Evolutionary conservation across 2,888 invertebrate species (phyloP), one percentile per base, ranked within the genome.

Genomic region (Baccha elongata): DNA sequence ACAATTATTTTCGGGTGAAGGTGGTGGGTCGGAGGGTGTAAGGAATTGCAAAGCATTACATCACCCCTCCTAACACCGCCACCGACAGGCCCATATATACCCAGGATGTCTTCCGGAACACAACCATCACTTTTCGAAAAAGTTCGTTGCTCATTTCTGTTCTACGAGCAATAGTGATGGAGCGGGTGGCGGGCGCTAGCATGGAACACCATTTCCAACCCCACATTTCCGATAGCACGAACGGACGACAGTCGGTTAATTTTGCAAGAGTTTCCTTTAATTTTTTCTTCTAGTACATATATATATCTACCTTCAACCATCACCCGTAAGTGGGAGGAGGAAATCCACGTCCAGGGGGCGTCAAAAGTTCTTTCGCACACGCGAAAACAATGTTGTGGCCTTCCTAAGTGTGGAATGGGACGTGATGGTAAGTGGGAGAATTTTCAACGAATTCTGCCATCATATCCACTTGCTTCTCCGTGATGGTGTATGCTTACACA

Each of bases 241-340:
- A 83, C 72, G 78, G 71, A 68, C 83, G 83, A 73, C 72, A 83
- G 72, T 83, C 83, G 78, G 78, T 83, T 83, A 83, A 83, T 83
- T 83, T 83, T 83, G 78, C 83, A 73, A 83, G 72, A 68, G 83
- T 78, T 73, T 83, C 81, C 76, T 83, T 83, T 72, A 72, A 72
- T 68, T 73, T 72, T 78, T 83, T 68, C 64, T 68, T 64, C 73
- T 78, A 32, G 29, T 32, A 8, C n/a, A n/a, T n/a, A n/a, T n/a
- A n/a, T n/a, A n/a, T n/a, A n/a, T n/a, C n/a, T n/a, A n/a, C 23
- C 23, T 23, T 4, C 29, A 5, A 32, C 29, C 29, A 32, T 32
- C 29, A 32, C 29, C 29, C 8, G 8, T 8, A 32, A 8, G 29
- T n/a, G 29, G 29, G 7, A 3, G 1, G 29, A 1, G 7, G 7